These are phyloP conservation scores for Sialia sialis DNA, from an alignment of 2,113 vertebrate species.

Conservation along the genomic window DNA sequence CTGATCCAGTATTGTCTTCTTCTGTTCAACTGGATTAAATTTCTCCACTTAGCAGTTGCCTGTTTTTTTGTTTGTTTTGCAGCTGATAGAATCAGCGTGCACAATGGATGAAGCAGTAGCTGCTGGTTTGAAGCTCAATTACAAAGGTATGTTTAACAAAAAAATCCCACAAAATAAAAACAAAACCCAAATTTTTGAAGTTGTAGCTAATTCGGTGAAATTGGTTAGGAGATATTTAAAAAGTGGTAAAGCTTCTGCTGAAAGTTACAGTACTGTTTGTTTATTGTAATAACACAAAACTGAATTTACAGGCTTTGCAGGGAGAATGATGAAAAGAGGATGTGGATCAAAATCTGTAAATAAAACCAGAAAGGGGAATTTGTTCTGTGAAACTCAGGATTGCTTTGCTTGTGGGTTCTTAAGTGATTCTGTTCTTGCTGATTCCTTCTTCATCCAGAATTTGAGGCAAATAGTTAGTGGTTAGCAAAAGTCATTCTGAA, in stretches of 20 bases:
- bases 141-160: conserved; percentile 72
- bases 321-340: not conserved
- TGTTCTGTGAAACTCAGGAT: not conserved
- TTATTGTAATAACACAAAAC: not conserved
- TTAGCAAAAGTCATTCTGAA: not conserved
- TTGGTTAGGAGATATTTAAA: not conserved
- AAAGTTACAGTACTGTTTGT: not conserved
- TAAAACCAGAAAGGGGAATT: not conserved
- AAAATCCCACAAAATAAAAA: not conserved
- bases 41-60: not conserved
- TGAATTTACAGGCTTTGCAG: not conserved
- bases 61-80: not conserved
- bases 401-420: not conserved
- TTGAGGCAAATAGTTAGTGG: not conserved
- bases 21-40: not conserved
- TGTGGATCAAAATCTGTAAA: not conserved
- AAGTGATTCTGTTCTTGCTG: not conserved
- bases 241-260: not conserved
- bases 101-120: conserved; percentile 86
- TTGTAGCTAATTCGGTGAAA: not conserved
- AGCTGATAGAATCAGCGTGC: conserved; percentile 80
- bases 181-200: not conserved
- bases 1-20: not conserved
- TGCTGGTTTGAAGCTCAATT: conserved; percentile 73
- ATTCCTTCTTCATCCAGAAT: not conserved